These are phyloP conservation scores for Mycetomoellerius zeteki DNA, from an alignment of 1,140 invertebrate species.

Conservation along the genomic window DNA sequence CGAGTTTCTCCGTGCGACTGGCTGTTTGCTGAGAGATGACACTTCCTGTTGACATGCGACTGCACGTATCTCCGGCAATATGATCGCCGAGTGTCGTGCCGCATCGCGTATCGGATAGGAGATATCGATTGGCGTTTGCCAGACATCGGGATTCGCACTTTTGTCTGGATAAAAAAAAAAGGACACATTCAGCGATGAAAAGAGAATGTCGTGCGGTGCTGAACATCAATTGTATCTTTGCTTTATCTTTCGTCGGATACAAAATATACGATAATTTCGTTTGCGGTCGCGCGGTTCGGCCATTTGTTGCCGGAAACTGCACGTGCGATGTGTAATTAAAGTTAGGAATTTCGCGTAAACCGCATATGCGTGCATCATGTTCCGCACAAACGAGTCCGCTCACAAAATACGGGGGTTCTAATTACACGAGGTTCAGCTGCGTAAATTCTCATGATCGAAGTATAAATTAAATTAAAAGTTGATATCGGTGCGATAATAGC, in stretches of 20 bases:
- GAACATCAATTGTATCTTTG: background rate
- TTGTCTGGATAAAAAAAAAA: background rate
- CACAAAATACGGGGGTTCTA: background rate
- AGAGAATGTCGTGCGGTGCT: background rate
- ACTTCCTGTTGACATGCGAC: constrained; percentile 61
- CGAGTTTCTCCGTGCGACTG: constrained; percentile 40
- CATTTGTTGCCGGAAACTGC: background rate
- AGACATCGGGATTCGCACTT: constrained; percentile 10
- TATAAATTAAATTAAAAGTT: background rate
- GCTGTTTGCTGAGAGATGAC: constrained; percentile 53
- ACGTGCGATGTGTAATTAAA: constrained; percentile 56
- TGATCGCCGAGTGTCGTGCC: constrained; percentile 3
- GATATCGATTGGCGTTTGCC: constrained; percentile 37
- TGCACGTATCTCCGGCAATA: constrained; percentile 47
- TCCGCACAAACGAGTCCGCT: constrained; percentile 2
- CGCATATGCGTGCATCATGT: background rate
- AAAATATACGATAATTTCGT: background rate
- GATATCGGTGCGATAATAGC: background rate
- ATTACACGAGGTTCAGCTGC: background rate
- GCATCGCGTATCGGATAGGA: constrained; percentile 25
- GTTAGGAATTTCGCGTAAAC: constrained; percentile 34
- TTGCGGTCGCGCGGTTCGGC: background rate
- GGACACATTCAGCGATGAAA: background rate
- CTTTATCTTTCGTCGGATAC: background rate
- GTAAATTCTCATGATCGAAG: background rate